phyloP scores from a whole-genome alignment of 2,113 vertebrate species.

The Callipepla squamata region DNA sequence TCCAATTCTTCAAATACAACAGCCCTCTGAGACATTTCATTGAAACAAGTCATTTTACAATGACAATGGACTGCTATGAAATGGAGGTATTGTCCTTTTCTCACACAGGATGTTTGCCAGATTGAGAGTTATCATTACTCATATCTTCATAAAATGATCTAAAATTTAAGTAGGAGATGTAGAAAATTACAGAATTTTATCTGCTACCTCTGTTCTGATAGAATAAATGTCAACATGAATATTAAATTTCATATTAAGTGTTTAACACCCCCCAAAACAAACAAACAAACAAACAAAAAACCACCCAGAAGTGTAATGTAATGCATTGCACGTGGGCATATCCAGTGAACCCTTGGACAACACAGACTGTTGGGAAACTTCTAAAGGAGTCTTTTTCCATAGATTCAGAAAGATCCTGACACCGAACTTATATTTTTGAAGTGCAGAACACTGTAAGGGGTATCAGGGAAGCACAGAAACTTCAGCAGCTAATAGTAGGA shows the following conservation, averaged over 20 bases:
- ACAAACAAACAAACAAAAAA: not conserved
- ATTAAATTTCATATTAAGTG: not conserved
- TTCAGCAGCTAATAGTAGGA: not conserved
- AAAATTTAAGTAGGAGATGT: not conserved
- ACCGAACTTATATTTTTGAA: not conserved
- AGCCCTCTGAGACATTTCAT: not conserved
- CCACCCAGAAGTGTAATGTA: not conserved
- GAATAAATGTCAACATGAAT: not conserved
- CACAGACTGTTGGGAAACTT: not conserved
- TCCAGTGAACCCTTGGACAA: not conserved
- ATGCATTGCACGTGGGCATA: not conserved
- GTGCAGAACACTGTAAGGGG: not conserved
- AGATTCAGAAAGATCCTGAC: not conserved
- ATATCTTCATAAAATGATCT: not conserved
- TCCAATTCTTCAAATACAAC: not conserved
- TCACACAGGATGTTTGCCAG: not conserved
- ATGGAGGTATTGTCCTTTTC: not conserved
- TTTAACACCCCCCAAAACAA: conserved; percentile 10
- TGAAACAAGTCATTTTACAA: not conserved
- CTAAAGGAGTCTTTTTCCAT: not conserved
- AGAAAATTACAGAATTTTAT: not conserved
- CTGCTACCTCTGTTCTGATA: not conserved
- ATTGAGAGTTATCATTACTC: not conserved
- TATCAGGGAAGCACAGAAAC: not conserved
- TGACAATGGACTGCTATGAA: not conserved